phyloP scores from a whole-genome alignment of 1,140 invertebrate genomes.

The Ditylenchus dipsaci region DNA sequence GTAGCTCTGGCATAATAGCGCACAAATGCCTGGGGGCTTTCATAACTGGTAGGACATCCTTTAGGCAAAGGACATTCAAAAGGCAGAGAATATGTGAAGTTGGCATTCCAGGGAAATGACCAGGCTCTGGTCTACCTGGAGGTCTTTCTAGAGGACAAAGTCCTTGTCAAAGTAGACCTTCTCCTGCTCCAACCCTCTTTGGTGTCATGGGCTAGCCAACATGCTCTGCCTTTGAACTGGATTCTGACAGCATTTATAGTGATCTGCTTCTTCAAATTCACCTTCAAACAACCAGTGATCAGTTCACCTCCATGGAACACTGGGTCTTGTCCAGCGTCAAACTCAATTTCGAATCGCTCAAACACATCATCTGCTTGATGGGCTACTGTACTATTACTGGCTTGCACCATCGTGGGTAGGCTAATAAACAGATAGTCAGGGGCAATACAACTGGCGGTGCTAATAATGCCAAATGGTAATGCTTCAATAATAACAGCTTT shows the following conservation, averaged over 20 bases:
- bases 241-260: conserved; percentile 41
- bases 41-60: conserved; percentile 46
- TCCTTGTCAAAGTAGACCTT: conserved; percentile 50
- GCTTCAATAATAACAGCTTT: too few relatives aligned
- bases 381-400: conserved; percentile 1
- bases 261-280: conserved; percentile 39
- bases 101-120: conserved; percentile 43
- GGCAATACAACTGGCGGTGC: too few relatives aligned
- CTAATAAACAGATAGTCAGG: too few relatives aligned
- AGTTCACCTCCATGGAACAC: conserved; percentile 44
- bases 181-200: background rate
- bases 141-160: conserved; percentile 45
- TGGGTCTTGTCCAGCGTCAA: conserved; percentile 36
- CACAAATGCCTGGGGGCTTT: conserved; percentile 43
- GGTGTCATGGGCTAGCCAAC: conserved; percentile 11
- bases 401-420: background rate
- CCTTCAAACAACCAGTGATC: conserved; percentile 33
- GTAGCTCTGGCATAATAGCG: conserved; percentile 46
- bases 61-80: conserved; percentile 42
- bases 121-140: conserved; percentile 42
- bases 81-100: conserved; percentile 41
- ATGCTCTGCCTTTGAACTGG: conserved; percentile 46
- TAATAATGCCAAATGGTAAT: too few relatives aligned
- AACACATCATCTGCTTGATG: conserved; percentile 32
- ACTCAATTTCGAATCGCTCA: conserved; percentile 40